Evolutionary conservation across 2,888 invertebrate species (phyloP).

Genomic region (Tetranychus truncatus): DNA sequence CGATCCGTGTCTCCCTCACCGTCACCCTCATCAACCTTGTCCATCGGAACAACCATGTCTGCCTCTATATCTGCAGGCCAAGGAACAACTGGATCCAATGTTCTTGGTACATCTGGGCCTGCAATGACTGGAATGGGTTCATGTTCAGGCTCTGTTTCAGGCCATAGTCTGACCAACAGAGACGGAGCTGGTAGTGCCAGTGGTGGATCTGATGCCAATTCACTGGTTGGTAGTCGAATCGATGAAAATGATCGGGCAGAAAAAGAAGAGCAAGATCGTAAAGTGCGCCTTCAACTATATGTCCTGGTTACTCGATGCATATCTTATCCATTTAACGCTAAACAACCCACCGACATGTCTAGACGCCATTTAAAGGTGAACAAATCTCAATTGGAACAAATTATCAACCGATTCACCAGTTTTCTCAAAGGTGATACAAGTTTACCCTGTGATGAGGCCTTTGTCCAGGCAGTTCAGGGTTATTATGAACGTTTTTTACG

Average conservation of each 20-base stretch:
- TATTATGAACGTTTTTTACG: conserved; percentile 53
- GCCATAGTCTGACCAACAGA: background rate
- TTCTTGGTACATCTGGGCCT: background rate
- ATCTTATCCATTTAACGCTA: conserved; percentile 97
- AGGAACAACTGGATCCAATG: background rate
- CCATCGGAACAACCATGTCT: background rate
- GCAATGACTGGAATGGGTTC: background rate
- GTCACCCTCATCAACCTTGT: background rate
- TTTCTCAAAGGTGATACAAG: conserved; percentile 96
- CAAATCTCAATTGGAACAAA: conserved; percentile 81
- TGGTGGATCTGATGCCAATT: background rate
- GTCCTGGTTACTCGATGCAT: conserved; percentile 94
- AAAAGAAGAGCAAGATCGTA: conserved; percentile 85
- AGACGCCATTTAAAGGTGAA: conserved; percentile 84
- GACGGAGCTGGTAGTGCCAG: background rate
- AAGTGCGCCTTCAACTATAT: conserved; percentile 80
- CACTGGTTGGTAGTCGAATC: background rate
- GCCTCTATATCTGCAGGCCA: background rate
- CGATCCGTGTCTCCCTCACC: background rate
- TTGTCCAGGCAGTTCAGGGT: conserved; percentile 93
- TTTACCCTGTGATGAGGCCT: conserved; percentile 91
- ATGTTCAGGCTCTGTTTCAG: background rate
- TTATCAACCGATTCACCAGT: conserved; percentile 79
- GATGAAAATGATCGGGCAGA: conserved; percentile 61
- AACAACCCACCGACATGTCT: conserved; percentile 96